Base-by-base conservation (phyloP, 2,797 vertebrate genomes). In the Tapirus indicus region DNA sequence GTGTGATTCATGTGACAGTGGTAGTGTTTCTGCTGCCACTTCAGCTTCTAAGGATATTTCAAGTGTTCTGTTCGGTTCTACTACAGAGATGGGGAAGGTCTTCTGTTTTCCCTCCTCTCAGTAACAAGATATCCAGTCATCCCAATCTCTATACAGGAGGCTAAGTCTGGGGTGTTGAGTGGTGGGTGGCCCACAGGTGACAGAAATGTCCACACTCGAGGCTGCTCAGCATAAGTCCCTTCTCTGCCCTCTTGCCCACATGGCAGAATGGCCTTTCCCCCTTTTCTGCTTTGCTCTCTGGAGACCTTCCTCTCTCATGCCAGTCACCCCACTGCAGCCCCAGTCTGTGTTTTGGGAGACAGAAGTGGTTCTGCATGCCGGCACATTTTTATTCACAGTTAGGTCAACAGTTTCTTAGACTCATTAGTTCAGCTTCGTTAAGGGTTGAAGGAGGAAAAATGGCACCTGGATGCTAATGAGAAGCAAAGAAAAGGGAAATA, bases 401-500 rank as follows among this genome's bases (percentile, higher is more conserved):
- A 13, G 60, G 54, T 79, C 66, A 71, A 41, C 29, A 85, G 32
- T 88, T 94, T 92, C 78, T 79, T 68, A 56, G 78, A 91, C 41
- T 94, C 47, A 49, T 92, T 32, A 56, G 78, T 92, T 83, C 74
- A 91, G 27, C 44, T 58, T 86, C 35, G 88, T 86, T 58, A 25
- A 89, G 27, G 54, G 27, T 64, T 56, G 49, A 89, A 41, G n/a
- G 72, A 69, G 32, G 49, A 58, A 93, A 69, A 86, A 7, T n/a
- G 27, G 17, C 5, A 6, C 32, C 71, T 9, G 0, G 29, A 38
- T 79, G 35, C 77, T 82, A 27, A 32, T 38, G 54, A 88, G 72
- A 64, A 6, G 32, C 49, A 91, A 82, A 91, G 62, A 44, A 71
- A 64, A 91, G 79, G 60, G 60, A 94, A 92, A 62, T 56, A 88